Base-by-base conservation (phyloP, 2,113 vertebrate species). In the Labeo rohita region DNA sequence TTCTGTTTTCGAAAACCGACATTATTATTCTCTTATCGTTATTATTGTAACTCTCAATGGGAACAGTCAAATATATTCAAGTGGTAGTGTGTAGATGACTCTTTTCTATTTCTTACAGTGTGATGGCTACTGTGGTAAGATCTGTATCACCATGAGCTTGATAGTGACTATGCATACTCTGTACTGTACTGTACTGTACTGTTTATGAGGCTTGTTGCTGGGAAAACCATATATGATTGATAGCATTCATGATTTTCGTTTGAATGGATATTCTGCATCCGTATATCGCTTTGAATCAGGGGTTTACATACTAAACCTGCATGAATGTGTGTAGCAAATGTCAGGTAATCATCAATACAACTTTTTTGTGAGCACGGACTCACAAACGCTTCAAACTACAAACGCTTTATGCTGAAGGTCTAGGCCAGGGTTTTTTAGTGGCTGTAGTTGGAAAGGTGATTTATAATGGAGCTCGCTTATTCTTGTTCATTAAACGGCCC, bases 151-250 rank as follows among this genome's bases (percentile, higher is more conserved):
- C 89, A 89, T 89, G 86, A 76, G 91, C 89, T 91, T 85, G 90
- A 89, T 92, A 88, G 90, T 80, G 82, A 95, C 94, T 94, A 95
- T 94, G 95, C 94, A 95, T 92, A 92, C 88, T 88, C 77, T 83
- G 90, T 87, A 89, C 90, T 91, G 28, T 28, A 89, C 90, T 91
- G 28, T 28, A 28, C 28, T 28, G 90, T 92, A 89, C 86, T 87
- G 79, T 85, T 88, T 70, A 56, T 54, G 80, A 90, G 85, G 70
- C 28, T 86, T 85, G 84, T 91, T 59, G 52, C 89, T 89, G 87
- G 72, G 85, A 54, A 87, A 86, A 83, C 78, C 65, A 28, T 72
- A 70, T 65, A 76, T 78, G 81, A 77, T 49, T 49, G 76, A 89
- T 16, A 10, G 59, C 65, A 80, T 89, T 61, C 72, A 36, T 52